A percentile compares a stretch with the other conserved stretches of the same genome.
phyloP scores from a whole-genome alignment of 1,140 invertebrate genomes.

The Cyphomyrmex costatus region DNA sequence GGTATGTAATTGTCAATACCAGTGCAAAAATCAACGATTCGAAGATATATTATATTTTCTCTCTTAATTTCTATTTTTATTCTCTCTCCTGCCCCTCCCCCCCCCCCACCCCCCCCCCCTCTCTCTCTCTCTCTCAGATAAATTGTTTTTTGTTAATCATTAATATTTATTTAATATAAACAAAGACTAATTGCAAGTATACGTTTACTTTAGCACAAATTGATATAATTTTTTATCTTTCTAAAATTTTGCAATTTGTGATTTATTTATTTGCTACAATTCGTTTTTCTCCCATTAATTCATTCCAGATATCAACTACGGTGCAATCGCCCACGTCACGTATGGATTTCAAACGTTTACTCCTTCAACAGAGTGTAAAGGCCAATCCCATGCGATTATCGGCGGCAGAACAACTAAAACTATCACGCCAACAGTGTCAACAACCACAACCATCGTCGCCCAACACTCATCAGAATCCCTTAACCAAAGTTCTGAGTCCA shows the following conservation, averaged over 20 bases:
- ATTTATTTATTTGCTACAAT: not conserved
- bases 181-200: not conserved
- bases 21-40: slow-evolving; percentile 48
- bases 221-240: not conserved
- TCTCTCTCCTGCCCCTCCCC: too few species aligned
- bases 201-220: not conserved
- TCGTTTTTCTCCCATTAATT: not conserved
- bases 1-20: slow-evolving; percentile 17
- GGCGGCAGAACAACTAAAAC: slow-evolving; percentile 93
- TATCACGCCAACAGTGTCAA: slow-evolving; percentile 88
- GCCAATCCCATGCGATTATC: slow-evolving; percentile 90
- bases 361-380: slow-evolving; percentile 91
- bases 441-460: slow-evolving; percentile 82
- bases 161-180: slow-evolving; percentile 11
- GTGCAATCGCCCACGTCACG: slow-evolving; percentile 88
- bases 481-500: slow-evolving; percentile 90
- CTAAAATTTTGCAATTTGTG: not conserved
- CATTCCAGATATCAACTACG: slow-evolving; percentile 78
- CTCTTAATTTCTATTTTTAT: not conserved
- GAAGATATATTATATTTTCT: not conserved
- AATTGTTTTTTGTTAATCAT: not conserved
- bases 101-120: too few species aligned
- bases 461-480: slow-evolving; percentile 87
- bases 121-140: not conserved
- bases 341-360: slow-evolving; percentile 93